Evolutionary conservation across 2,888 invertebrate species (phyloP).

Genomic region (Orthonychiurus folsomi): DNA sequence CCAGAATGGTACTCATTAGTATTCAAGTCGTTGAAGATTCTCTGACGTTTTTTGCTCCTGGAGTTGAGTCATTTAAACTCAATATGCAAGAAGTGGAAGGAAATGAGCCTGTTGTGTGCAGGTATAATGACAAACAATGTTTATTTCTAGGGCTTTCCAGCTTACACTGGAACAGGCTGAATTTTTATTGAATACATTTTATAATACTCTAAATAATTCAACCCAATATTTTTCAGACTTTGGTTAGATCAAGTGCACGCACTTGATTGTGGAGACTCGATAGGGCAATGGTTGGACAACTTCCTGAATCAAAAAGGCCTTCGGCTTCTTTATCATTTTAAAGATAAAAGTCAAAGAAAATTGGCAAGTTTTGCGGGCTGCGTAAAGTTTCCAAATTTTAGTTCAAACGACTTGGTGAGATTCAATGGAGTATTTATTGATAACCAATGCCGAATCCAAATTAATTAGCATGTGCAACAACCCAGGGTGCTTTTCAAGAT

Average conservation of each 20-base stretch:
- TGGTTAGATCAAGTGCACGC: constrained; percentile 20
- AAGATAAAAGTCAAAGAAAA: constrained; percentile 12
- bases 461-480: neutral
- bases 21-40: constrained; percentile 15
- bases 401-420: neutral
- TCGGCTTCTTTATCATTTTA: constrained; percentile 23
- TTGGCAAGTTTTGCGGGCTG: constrained; percentile 9
- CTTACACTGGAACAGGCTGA: no score
- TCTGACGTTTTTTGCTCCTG: constrained; percentile 13
- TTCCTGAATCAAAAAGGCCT: constrained; percentile 18
- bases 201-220: constrained; percentile 42
- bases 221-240: no score
- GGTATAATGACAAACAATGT: neutral
- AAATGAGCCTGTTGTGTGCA: constrained; percentile 1
- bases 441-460: no score
- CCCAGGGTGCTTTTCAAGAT: constrained; percentile 34
- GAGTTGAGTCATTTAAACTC: constrained; percentile 8
- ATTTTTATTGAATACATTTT: constrained; percentile 41
- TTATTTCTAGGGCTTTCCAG: constrained; percentile 16
- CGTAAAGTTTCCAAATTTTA: neutral
- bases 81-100: neutral
- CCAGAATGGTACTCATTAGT: constrained; percentile 17
- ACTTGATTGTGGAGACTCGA: constrained; percentile 29
- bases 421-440: no score
- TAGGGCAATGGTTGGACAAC: constrained; percentile 23